Evolutionary conservation across 2,113 vertebrate genomes (phyloP), one percentile per base, ranked within the genome.

Genomic region (Coptodon rendalli): DNA sequence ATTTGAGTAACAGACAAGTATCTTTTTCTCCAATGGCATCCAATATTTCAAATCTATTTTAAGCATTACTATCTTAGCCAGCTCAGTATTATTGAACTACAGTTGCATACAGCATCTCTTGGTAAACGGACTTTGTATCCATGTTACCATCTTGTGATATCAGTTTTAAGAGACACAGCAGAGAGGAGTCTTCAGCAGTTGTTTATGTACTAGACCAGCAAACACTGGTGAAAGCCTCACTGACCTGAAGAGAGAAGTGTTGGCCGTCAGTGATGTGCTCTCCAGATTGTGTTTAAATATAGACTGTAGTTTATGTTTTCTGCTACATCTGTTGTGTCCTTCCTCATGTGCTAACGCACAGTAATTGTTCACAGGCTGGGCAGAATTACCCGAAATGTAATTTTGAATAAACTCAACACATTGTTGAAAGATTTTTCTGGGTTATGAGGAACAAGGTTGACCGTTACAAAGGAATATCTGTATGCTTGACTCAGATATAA

Each of bases 301-400:
- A 94, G 91, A 90, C 10, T 29, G 29, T 29, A 79, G 80, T 94
- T 94, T 80, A 90, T 54, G 83, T 87, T 92, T 92, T 86, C 86
- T 83, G 63, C 54, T 80, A 76, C 66, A 84, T 87, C 88, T 89
- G 71, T 80, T 87, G 82, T 83, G 82, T 84, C 56, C 27, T 59
- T 87, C 79, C 6, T 53, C 24, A 0, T 34, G 82, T 88, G 83
- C 91, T 76, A 82, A 27, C 38, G 22, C 27, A 29, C 66, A 31
- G 50, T 57, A 17, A 90, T 88, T 86, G 84, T 85, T 85, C 81
- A 43, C 81, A 8, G 9, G 29, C 45, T 36, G 19, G 36, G 48
- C 45, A 56, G 29, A 86, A 59, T 5, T 2, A 80, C 22, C 38
- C 13, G 7, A 24, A 14, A 34, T 43, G 11, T 52, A 4, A 57